phyloP scores from a whole-genome alignment of 2,797 vertebrate genomes.

The Monodelphis domestica region DNA sequence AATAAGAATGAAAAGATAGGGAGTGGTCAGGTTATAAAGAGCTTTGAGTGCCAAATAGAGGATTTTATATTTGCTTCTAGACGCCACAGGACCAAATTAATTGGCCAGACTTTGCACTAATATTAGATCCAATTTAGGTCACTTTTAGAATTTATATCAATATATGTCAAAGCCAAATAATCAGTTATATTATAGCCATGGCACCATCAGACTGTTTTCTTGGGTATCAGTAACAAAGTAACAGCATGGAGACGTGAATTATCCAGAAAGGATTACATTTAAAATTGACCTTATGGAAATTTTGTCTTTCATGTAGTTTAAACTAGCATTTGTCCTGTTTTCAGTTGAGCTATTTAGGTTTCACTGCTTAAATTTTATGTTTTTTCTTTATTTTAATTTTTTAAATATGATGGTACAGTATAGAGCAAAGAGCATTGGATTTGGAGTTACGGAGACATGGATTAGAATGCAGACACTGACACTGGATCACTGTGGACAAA shows the following conservation, averaged over 20 bases:
- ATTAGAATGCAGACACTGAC: too few relatives aligned
- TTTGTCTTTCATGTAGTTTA: background rate
- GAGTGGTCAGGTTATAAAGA: background rate
- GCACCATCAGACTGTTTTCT: fast-evolving
- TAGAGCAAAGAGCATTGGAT: background rate
- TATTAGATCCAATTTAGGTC: background rate
- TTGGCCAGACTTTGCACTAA: background rate
- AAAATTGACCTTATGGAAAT: background rate
- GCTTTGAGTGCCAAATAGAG: background rate
- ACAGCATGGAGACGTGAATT: background rate
- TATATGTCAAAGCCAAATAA: background rate
- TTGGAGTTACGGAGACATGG: background rate
- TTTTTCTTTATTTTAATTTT: background rate
- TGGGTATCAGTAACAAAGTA: background rate
- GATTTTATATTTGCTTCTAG: background rate
- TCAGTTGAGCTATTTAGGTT: background rate
- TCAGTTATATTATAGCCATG: fast-evolving
- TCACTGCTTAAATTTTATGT: background rate
- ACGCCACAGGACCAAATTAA: background rate
- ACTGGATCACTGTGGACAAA: background rate
- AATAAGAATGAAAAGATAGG: background rate
- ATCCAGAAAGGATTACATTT: background rate
- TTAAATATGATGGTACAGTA: background rate
- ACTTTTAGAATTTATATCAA: background rate
- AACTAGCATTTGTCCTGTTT: background rate